A percentile compares a stretch with the other conserved stretches of the same genome.
Evolutionary conservation across 2,113 vertebrate genomes (phyloP).

Genomic region (Pterophyllum scalare): DNA sequence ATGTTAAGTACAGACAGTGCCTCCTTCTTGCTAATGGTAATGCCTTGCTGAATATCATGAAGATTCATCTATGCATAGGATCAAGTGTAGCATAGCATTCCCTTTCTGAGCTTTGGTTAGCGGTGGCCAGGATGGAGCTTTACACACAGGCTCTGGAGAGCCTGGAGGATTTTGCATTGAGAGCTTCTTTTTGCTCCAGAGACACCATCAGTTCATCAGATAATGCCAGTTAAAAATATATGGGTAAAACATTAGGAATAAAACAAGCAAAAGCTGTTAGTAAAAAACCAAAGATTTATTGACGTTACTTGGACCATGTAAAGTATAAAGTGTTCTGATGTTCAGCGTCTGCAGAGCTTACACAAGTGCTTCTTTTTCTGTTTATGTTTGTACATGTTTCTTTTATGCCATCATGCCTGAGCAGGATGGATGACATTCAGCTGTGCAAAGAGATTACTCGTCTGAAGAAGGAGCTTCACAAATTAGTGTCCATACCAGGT

Average conservation of each 20-base stretch:
- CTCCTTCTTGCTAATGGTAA: background rate
- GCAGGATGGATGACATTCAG: slow-evolving; percentile 91
- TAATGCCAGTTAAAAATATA: too few relatives aligned
- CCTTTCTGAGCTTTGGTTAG: too few relatives aligned
- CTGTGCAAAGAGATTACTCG: slow-evolving; percentile 88
- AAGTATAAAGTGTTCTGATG: background rate
- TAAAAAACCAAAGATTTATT: background rate
- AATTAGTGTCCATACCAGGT: slow-evolving; percentile 84
- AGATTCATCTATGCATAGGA: too few relatives aligned
- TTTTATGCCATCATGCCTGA: background rate
- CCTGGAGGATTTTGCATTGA: background rate
- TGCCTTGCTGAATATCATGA: slow-evolving; percentile 1
- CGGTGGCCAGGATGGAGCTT: background rate
- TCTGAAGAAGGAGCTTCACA: slow-evolving; percentile 86
- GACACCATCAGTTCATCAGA: background rate
- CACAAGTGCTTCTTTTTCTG: background rate
- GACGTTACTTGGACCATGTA: background rate
- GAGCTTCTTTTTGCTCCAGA: background rate
- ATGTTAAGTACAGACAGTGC: background rate
- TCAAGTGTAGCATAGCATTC: too few relatives aligned
- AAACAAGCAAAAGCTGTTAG: background rate
- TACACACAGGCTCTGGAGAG: background rate
- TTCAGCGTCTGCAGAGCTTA: background rate
- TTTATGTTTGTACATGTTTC: background rate
- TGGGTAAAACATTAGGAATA: background rate